These are phyloP conservation scores for Vespertilio murinus DNA, from an alignment of 2,797 vertebrate genomes.

Conservation along the genomic window DNA sequence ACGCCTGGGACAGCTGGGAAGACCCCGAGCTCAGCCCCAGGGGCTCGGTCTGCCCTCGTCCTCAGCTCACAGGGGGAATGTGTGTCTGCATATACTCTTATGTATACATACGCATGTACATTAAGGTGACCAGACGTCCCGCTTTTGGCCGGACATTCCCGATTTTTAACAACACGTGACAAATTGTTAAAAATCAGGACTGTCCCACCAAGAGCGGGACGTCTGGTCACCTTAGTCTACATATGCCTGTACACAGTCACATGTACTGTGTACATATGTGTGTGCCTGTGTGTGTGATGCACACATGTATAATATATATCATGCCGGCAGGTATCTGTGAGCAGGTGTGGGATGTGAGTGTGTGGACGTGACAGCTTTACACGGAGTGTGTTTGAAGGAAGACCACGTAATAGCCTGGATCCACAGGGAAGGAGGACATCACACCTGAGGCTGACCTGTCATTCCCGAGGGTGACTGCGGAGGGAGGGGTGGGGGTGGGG, in stretches of 20 bases:
- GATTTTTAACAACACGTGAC: no score
- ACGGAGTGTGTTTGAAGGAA: not conserved
- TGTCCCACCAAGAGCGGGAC: no score
- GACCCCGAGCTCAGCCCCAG: not conserved
- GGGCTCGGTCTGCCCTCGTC: not conserved
- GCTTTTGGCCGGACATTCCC: no score
- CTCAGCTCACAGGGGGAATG: not conserved
- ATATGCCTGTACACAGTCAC: no score
- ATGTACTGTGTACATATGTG: accelerated
- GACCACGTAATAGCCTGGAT: not conserved
- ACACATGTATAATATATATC: no score
- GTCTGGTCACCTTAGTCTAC: no score
- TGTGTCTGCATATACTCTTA: accelerated
- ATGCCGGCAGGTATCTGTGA: not conserved
- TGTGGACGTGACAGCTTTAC: not conserved
- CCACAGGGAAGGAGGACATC: not conserved
- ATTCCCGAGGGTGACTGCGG: not conserved
- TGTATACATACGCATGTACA: no score
- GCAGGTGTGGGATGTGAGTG: not conserved
- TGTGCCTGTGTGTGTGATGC: not conserved
- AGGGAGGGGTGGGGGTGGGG: not conserved
- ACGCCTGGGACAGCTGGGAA: not conserved
- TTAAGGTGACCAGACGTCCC: no score
- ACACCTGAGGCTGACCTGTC: not conserved
- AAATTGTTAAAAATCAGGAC: no score